Conservation (phyloP, 2,113 vertebrate genomes). For the Saccopteryx leptura region DNA sequence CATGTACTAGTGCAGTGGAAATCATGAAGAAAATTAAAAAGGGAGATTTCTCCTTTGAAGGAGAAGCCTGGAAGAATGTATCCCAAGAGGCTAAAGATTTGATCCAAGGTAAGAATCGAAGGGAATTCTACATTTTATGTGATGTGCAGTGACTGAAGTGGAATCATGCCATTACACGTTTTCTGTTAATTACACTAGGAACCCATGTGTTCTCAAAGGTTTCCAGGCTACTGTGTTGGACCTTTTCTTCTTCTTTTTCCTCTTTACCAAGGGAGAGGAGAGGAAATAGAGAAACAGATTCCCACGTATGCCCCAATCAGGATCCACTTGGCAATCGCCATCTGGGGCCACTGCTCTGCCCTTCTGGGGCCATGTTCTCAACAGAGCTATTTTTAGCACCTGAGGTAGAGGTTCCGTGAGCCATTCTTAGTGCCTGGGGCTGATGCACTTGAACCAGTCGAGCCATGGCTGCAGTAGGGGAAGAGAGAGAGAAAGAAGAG, state of each 20-base stretch:
- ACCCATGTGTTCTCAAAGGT: not conserved
- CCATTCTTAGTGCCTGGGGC: no score
- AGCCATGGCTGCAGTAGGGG: no score
- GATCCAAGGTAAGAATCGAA: conserved; percentile 93
- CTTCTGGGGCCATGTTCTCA: no score
- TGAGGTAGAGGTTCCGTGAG: no score
- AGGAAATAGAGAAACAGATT: no score
- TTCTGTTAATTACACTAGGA: not conserved
- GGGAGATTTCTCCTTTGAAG: conserved; percentile 98
- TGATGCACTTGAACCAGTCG: no score
- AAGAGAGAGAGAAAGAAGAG: no score
- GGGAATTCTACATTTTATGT: not conserved
- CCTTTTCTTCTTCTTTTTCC: not conserved
- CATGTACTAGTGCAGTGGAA: conserved; percentile 95
- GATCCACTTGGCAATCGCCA: no score
- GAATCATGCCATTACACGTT: not conserved
- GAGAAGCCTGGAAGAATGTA: conserved; percentile 98
- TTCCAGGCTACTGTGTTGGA: not conserved
- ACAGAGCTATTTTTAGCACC: no score
- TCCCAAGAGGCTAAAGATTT: conserved; percentile 98
- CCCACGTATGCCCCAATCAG: no score
- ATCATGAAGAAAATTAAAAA: conserved; percentile 99
- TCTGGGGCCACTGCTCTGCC: no score
- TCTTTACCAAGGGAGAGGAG: no score
- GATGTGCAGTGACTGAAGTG: not conserved